Conservation (phyloP, 2,113 vertebrate species). For the Diphyllodes magnificus region DNA sequence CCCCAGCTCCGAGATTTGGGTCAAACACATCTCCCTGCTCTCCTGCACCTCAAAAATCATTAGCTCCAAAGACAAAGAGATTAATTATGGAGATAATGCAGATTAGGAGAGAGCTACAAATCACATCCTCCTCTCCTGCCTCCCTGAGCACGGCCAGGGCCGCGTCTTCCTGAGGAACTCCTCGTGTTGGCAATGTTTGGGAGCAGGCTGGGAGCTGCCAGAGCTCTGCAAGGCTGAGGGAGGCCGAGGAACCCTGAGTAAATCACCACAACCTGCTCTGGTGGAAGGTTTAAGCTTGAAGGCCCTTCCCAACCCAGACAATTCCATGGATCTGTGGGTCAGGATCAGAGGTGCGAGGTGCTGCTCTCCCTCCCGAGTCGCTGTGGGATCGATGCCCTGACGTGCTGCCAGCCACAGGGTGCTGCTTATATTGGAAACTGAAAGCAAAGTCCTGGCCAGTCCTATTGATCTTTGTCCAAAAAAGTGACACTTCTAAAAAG, state of each 20-base stretch:
- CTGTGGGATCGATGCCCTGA: neutral
- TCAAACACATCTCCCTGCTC: neutral
- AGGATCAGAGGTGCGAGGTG: neutral
- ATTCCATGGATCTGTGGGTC: neutral
- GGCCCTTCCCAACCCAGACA: neutral
- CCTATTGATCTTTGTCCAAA: neutral
- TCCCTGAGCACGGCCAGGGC: neutral
- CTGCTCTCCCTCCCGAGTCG: neutral
- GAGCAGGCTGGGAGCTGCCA: neutral
- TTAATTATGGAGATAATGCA: slow-evolving; percentile 28
- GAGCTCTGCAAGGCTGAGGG: neutral
- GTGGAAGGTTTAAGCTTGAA: neutral
- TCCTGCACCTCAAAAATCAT: slow-evolving; percentile 10
- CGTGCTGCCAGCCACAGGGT: neutral
- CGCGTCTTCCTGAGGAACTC: neutral
- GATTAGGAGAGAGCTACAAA: slow-evolving; percentile 1
- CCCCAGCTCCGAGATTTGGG: neutral
- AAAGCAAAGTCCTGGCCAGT: neutral
- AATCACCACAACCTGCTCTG: neutral
- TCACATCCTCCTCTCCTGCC: neutral
- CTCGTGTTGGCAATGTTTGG: neutral
- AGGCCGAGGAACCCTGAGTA: neutral
- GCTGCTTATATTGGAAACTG: neutral
- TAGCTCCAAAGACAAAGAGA: slow-evolving; percentile 11
- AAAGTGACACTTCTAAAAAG: neutral